phyloP scores from a whole-genome alignment of 2,888 invertebrate genomes.

The Dorcus hopei region DNA sequence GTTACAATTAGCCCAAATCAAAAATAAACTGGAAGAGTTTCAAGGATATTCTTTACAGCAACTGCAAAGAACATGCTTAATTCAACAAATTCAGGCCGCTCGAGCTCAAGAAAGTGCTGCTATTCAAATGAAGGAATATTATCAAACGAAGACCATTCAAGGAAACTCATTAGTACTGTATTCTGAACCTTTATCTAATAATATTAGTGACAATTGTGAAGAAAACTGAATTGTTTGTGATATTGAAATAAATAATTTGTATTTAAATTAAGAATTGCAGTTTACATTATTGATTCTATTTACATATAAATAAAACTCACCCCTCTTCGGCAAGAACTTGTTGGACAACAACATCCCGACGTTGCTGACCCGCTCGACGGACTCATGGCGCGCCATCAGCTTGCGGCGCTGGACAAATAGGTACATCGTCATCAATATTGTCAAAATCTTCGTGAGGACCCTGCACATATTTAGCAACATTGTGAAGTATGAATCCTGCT shows the following conservation, averaged over 20 bases:
- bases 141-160: constrained; percentile 2
- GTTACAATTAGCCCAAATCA: too few species aligned
- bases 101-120: constrained; percentile 11
- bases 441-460: not conserved
- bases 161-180: not conserved
- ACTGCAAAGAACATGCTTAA: constrained; percentile 6
- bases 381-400: too few species aligned
- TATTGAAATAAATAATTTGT: constrained; percentile 1
- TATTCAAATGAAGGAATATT: constrained; percentile 7
- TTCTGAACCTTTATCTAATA: not conserved
- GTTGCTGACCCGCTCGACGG: too few species aligned
- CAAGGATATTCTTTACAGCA: constrained; percentile 4
- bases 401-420: constrained; percentile 3
- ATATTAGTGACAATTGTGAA: not conserved
- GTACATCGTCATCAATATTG: not conserved
- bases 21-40: too few species aligned
- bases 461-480: not conserved
- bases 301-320: not conserved
- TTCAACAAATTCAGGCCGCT: constrained; percentile 8
- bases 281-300: not conserved
- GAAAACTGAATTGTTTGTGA: not conserved
- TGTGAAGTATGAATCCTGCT: not conserved
- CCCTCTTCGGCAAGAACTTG: not conserved
- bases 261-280: constrained; percentile 3
- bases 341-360: too few species aligned